Evolutionary conservation across 2,888 invertebrate genomes (phyloP).

Genomic region (Dione vanillae): DNA sequence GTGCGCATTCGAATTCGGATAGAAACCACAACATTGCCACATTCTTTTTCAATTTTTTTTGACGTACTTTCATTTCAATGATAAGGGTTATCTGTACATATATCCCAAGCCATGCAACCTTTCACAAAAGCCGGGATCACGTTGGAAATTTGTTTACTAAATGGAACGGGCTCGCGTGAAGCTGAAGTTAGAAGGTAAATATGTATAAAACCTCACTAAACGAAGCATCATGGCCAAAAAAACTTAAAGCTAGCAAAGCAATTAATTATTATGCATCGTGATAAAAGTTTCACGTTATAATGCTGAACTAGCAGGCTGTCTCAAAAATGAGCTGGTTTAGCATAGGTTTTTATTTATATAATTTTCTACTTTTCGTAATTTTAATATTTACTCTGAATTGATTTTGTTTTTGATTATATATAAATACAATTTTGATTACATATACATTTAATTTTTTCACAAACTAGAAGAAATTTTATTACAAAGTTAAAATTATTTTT

Average conservation of each 20-base stretch:
- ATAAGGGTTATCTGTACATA: not conserved
- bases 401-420: not conserved
- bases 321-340: too few species aligned
- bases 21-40: not conserved
- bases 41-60: not conserved
- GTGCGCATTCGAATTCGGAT: not conserved
- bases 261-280: not conserved
- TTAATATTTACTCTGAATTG: not conserved
- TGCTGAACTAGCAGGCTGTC: too few species aligned
- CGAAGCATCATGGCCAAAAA: not conserved
- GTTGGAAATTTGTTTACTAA: not conserved
- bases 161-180: slow-evolving; percentile 9
- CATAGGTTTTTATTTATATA: too few species aligned
- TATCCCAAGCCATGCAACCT: not conserved
- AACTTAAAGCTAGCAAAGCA: not conserved
- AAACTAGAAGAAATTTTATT: not conserved
- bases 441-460: too few species aligned
- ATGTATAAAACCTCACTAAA: not conserved
- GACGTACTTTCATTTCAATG: not conserved
- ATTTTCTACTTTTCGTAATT: not conserved
- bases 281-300: not conserved
- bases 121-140: slow-evolving; percentile 1
- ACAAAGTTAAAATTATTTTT: too few species aligned
- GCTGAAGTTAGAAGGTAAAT: not conserved
- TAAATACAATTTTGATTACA: too few species aligned